These are phyloP conservation scores for Polymixis lichenea DNA, from an alignment of 2,888 invertebrate species.

Conservation along the genomic window DNA sequence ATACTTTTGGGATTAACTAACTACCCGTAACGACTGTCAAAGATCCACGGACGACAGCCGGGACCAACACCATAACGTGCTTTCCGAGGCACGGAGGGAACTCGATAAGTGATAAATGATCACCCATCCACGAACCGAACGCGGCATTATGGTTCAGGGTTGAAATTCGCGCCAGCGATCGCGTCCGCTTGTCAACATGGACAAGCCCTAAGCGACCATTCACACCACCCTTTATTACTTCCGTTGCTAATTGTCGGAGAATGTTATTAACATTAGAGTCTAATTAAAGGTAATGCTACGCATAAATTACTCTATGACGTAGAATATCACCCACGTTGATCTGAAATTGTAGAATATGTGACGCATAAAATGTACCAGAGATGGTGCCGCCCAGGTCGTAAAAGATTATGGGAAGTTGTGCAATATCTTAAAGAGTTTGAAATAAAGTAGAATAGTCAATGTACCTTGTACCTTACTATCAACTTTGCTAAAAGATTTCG, in stretches of 20 bases:
- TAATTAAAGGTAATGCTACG: constrained; percentile 38
- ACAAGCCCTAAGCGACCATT: constrained; percentile 10
- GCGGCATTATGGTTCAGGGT: too few species aligned
- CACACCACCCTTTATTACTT: constrained; percentile 44
- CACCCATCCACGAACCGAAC: too few species aligned
- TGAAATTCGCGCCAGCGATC: neutral
- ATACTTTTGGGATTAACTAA: too few species aligned
- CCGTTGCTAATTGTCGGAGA: constrained; percentile 46
- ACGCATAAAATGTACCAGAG: constrained; percentile 16
- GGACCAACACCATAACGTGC: too few species aligned
- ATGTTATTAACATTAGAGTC: constrained; percentile 24
- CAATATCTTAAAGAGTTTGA: neutral
- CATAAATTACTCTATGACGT: constrained; percentile 17
- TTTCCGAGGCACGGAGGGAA: too few species aligned
- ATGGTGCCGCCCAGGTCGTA: constrained; percentile 3
- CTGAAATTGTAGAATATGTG: constrained; percentile 15
- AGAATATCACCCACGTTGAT: constrained; percentile 40
- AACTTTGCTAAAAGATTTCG: neutral
- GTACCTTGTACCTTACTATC: neutral
- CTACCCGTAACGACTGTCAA: too few species aligned
- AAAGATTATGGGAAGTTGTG: constrained; percentile 8
- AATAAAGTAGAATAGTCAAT: neutral
- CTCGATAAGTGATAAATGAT: too few species aligned
- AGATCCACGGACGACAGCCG: too few species aligned
- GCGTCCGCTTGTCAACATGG: constrained; percentile 2